phyloP scores from a whole-genome alignment of 2,113 vertebrate genomes.

The Clinocottus analis region DNA sequence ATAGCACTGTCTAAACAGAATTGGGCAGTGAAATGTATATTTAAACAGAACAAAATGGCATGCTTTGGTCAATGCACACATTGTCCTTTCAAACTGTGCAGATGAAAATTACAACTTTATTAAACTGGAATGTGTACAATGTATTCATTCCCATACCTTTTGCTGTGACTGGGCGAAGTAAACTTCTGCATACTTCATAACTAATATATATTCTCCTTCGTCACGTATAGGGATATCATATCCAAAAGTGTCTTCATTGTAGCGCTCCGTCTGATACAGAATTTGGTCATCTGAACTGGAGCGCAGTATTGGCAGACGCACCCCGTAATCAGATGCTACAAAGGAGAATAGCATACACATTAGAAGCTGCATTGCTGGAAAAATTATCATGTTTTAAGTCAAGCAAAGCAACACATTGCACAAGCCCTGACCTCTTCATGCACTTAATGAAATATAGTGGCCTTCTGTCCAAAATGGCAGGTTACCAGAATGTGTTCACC shows the following conservation, averaged over 20 bases:
- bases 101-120: neutral
- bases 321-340: conserved; percentile 95
- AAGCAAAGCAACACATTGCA: conserved; percentile 23
- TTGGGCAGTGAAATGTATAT: neutral
- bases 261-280: conserved; percentile 97
- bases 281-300: conserved; percentile 95
- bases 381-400: neutral
- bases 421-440: conserved; percentile 23
- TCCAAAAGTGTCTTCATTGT: conserved; percentile 97
- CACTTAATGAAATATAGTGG: conserved; percentile 4
- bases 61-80: neutral
- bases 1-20: neutral
- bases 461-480: conserved; percentile 23
- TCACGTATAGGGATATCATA: conserved; percentile 96
- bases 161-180: conserved; percentile 99
- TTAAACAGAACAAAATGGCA: neutral
- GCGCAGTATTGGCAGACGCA: conserved; percentile 94
- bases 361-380: conserved; percentile 5
- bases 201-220: conserved; percentile 96
- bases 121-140: neutral
- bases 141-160: conserved; percentile 84
- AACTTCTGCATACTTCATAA: conserved; percentile 97
- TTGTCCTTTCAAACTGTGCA: neutral
- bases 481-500: conserved; percentile 6
- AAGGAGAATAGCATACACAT: conserved; percentile 25